Evolutionary conservation across 1,140 invertebrate species (phyloP), one percentile per base, ranked within the genome.

Genomic region (Trichonephila clavata): DNA sequence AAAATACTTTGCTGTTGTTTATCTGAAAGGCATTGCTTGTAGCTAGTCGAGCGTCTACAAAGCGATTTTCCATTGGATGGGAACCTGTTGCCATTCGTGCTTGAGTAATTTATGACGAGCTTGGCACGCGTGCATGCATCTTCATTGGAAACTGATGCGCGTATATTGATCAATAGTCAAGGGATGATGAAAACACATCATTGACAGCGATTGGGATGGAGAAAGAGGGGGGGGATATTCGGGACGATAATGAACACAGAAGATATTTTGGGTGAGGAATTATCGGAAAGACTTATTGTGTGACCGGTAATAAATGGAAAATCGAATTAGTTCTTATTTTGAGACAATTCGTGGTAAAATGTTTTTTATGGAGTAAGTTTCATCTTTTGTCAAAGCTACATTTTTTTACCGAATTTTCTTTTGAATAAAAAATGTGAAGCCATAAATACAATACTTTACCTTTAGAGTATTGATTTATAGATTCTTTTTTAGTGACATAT

Each of bases 1-100:
- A 77, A 77, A 77, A 77, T 77, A 77, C 68, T 24, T 77, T 16
- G 68, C 14, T 77, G 68, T 77, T 77, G 68, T 77, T 77, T 77
- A 27, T 77, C 68, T 39, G 68, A 6, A 16, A 32, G 24, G 27
- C 14, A 77, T 32, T 32, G 68, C 68, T 77, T 77, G 14, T 0
- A 77, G 27, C 27, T 0, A 77, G 24, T 14, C 21, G 68, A 77
- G 68, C 27, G 68, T 77, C 68, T 77, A 27, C 24, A 32, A 24
- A 24, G 24, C 68, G 32, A 71, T 77, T 77, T 50, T 77, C 68
- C 27, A 77, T 77, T 77, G 68, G 68, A 77, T 27, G 27, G 32
- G 27, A 77, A 77, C 68, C 68, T 77, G 68, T 77, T 77, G 68
- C 68, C 68, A 77, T 77, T 77, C 68, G 32, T 32, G 68, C 10